Conservation (phyloP, 1,140 invertebrate genomes). For the Teleogryllus occipitalis region DNA sequence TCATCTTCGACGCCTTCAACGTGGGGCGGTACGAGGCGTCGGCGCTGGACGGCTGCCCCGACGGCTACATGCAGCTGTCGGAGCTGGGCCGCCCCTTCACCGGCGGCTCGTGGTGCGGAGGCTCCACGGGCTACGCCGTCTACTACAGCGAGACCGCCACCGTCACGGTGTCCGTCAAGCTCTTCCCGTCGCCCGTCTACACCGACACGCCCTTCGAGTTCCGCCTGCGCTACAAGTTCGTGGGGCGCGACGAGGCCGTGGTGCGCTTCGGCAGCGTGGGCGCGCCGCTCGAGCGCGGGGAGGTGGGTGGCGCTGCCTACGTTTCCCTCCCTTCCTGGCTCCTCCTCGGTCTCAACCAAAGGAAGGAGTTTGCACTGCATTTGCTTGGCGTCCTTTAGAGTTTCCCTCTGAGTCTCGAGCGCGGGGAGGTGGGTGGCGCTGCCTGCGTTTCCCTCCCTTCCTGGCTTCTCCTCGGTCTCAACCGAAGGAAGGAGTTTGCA, state of each 20-base stretch:
- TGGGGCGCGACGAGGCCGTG: slow-evolving; percentile 61
- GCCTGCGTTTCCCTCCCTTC: too few relatives aligned
- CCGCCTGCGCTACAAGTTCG: slow-evolving; percentile 67
- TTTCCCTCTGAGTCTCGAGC: too few relatives aligned
- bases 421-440: too few relatives aligned
- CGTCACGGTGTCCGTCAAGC: slow-evolving; percentile 62
- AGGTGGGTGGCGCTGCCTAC: slow-evolving; percentile 4
- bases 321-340: too few relatives aligned
- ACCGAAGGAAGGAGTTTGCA: too few relatives aligned
- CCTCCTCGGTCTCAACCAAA: too few relatives aligned
- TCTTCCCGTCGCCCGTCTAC: slow-evolving; percentile 56
- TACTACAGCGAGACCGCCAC: slow-evolving; percentile 80
- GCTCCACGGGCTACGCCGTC: slow-evolving; percentile 60
- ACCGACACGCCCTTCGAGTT: slow-evolving; percentile 61
- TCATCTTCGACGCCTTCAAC: slow-evolving; percentile 75
- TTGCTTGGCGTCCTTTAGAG: too few relatives aligned
- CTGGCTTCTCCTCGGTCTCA: too few relatives aligned
- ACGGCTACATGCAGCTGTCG: slow-evolving; percentile 60
- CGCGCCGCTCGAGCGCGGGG: slow-evolving; percentile 61
- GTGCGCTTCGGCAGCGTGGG: slow-evolving; percentile 64
- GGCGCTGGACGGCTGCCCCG: slow-evolving; percentile 42
- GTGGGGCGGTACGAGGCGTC: slow-evolving; percentile 60
- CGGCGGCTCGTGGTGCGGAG: slow-evolving; percentile 75
- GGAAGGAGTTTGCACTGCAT: too few relatives aligned
- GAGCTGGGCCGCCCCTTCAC: slow-evolving; percentile 73